Base-by-base conservation (phyloP, 2,113 vertebrate species). In the Sitta europaea region DNA sequence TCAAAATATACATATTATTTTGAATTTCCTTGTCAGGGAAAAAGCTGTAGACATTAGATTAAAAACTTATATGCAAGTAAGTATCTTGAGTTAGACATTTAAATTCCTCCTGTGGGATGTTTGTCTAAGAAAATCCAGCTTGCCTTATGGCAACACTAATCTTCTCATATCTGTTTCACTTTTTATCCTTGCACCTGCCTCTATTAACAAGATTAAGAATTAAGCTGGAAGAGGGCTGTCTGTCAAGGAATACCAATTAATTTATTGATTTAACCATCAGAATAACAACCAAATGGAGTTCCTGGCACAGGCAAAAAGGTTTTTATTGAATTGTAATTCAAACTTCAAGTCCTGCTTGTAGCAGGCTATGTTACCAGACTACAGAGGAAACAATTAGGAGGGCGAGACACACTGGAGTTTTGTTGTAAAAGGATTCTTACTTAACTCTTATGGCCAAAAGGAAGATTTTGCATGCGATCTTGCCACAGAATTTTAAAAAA, bases 181-280 rank as follows among this genome's bases (percentile, higher is more conserved):
- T 93, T 79, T 80, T 86, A 94, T 91, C 62, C 61, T 71, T 76
- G 42, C 78, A 96, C 92, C 84, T 94, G 76, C 78, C 43, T 79
- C 50, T 35, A 48, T 88, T 96, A 96, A 96, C 92, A 94, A 93
- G 95, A 97, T 97, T 95, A 96, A 79, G 90, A 96, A 92, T 88
- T 94, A 96, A 89, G 48, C 50, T 91, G 55, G 20, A 65, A 92
- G 61, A 71, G 7, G 6, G 36, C 36, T 81, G 33, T 42, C 66
- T 22, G 48, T 77, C 62, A 78, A 55, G 36, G 48, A 84, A 62
- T n/a, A 72, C 31, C 43, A 43, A 35, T 50, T 86, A 86, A 94
- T 63, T 73, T 77, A 6, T 33, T 68, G 57, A 75, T 81, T 73
- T 63, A 80, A 77, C 87, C 35, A 90, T 79, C 55, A 48, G 59